phyloP scores from a whole-genome alignment of 1,140 invertebrate genomes.

The Lucilia cuprina region DNA sequence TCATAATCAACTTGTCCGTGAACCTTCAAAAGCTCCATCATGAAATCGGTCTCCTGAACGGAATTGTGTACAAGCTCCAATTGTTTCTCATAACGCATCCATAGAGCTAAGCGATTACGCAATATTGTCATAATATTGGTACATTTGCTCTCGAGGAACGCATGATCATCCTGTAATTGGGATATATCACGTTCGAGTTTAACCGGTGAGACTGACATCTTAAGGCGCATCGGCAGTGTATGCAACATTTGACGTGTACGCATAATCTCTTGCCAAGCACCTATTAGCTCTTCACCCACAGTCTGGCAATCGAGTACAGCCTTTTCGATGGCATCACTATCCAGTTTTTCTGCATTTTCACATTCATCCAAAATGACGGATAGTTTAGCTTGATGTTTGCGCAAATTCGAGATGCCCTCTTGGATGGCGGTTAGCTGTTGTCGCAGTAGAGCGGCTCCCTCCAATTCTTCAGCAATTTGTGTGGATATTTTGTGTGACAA shows the following conservation, averaged over 20 bases:
- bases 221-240: conserved; percentile 74
- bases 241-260: conserved; percentile 75
- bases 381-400: conserved; percentile 72
- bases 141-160: conserved; percentile 73
- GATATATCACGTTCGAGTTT: conserved; percentile 78
- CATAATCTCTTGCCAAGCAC: conserved; percentile 78
- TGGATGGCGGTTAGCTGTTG: conserved; percentile 75
- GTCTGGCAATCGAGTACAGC: conserved; percentile 73
- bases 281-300: conserved; percentile 70
- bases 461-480: conserved; percentile 76
- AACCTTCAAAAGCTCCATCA: conserved; percentile 82
- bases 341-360: conserved; percentile 72
- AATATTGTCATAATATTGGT: conserved; percentile 71
- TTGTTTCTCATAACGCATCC: conserved; percentile 77
- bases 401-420: conserved; percentile 71
- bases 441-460: conserved; percentile 72
- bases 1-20: conserved; percentile 84
- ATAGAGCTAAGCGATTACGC: conserved; percentile 71
- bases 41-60: conserved; percentile 82
- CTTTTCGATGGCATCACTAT: conserved; percentile 74
- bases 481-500: conserved; percentile 73
- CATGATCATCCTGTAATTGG: conserved; percentile 75
- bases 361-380: conserved; percentile 73
- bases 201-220: conserved; percentile 76
- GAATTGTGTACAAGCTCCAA: conserved; percentile 79